These are phyloP conservation scores for Campylomormyrus numenius DNA, from an alignment of 2,113 vertebrate genomes.

Conservation along the genomic window DNA sequence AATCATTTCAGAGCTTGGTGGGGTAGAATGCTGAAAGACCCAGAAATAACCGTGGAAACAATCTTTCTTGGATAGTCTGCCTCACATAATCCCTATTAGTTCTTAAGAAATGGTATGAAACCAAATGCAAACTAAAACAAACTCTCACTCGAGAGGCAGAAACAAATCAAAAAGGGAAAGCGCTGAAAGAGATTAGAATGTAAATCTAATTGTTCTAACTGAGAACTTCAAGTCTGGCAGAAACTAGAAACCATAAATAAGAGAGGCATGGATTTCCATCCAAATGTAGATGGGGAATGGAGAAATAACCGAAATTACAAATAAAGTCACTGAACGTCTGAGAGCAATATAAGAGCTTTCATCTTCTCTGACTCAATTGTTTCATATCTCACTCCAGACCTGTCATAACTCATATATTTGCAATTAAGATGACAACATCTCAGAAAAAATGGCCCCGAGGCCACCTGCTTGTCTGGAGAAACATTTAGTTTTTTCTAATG, in stretches of 20 bases:
- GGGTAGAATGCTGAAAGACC: neutral
- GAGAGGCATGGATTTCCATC: neutral
- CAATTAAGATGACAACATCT: neutral
- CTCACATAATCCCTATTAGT: neutral
- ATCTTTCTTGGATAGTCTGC: neutral
- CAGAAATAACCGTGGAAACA: neutral
- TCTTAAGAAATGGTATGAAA: neutral
- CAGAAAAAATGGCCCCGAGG: neutral
- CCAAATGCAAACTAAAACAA: neutral
- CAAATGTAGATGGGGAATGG: slow-evolving; percentile 20
- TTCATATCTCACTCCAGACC: slow-evolving; percentile 14
- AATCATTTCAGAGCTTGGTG: slow-evolving; percentile 1
- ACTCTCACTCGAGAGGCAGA: neutral
- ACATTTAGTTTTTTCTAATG: neutral
- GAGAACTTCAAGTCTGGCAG: slow-evolving; percentile 9
- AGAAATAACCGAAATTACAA: neutral
- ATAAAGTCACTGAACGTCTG: slow-evolving; percentile 15
- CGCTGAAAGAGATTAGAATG: slow-evolving; percentile 9
- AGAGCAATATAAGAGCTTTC: slow-evolving; percentile 14
- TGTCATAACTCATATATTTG: slow-evolving; percentile 17
- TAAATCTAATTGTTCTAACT: slow-evolving; percentile 21
- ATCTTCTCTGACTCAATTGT: slow-evolving; percentile 13
- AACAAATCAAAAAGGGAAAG: neutral
- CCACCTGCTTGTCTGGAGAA: neutral
- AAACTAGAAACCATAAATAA: slow-evolving; percentile 21